Conservation (phyloP, 2,797 vertebrate genomes). For the Lindbergichthys nudifrons region DNA sequence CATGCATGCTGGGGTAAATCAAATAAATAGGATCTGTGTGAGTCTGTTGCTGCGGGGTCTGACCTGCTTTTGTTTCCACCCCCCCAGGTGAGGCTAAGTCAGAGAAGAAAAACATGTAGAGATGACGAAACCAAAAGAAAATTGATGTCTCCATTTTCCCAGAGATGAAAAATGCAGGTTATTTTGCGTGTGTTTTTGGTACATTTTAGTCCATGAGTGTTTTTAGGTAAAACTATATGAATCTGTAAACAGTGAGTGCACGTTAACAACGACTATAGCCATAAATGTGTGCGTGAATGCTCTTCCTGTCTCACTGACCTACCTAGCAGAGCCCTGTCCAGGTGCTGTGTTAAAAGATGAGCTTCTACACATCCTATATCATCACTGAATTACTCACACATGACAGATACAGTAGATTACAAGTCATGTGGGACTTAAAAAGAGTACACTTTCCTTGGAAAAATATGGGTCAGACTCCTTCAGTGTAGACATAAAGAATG, state of each 20-base stretch:
- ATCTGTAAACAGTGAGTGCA: not conserved
- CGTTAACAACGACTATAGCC: not conserved
- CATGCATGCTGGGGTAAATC: not conserved
- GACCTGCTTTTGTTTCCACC: conserved; percentile 44
- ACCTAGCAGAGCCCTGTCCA: not conserved
- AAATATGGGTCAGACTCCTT: conserved; percentile 5
- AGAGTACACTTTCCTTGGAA: not conserved
- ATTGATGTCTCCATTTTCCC: conserved; percentile 24
- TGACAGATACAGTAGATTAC: not conserved
- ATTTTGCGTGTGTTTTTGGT: not conserved
- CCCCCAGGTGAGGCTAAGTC: conserved; percentile 46
- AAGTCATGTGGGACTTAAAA: not conserved
- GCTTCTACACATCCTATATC: not conserved
- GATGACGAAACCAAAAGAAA: conserved; percentile 13
- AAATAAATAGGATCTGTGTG: conserved; percentile 14
- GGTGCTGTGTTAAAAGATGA: not conserved
- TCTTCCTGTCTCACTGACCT: not conserved
- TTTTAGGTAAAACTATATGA: not conserved
- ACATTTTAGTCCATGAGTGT: not conserved
- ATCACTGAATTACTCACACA: not conserved
- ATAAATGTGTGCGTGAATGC: not conserved
- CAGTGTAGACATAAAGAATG: not conserved
- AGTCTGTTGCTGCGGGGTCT: conserved; percentile 47
- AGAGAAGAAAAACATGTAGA: conserved; percentile 27
- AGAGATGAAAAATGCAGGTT: not conserved